Evolutionary conservation across 2,113 vertebrate species (phyloP), one percentile per base, ranked within the genome.

Genomic region (Dipodomys spectabilis): DNA sequence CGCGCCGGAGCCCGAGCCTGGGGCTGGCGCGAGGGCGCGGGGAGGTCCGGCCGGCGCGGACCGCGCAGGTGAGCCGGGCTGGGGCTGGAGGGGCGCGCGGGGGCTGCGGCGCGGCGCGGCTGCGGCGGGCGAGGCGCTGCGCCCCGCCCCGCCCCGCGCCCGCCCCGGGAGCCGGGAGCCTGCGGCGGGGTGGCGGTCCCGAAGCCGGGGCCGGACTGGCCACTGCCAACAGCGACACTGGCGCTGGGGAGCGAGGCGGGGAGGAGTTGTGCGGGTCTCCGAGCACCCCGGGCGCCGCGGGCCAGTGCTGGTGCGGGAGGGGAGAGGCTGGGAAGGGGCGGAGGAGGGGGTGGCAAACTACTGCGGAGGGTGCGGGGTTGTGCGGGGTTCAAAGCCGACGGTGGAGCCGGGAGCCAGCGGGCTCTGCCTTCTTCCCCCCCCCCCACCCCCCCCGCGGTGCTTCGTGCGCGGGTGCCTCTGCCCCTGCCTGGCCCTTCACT

Each of bases 11-110:
- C 68, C 90, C 12, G 45, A 30, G 35, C 53, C 93, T 23, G 6
- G 75, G 85, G 83, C 62, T 81, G 64, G 1, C 25, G 72, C 62
- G 27, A 18, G 20, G 28, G 81, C 30, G 69, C 90, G 0, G 15
- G 49, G 53, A 72, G 87, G 74, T 67, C 82, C 2, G 62, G 87
- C 11, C 39, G 9, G 74, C 32, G 23, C 78, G 27, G 64, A 80
- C 30, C 8, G 86, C 28, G 57, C 91, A 88, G 95, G 96, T 96
- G 94, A 96, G 96, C 57, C 0, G 44, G 69, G 49, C 28, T 0
- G 32, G 32, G 68, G 69, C 53, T 45, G 13, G 53, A 7, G 57
- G 57, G 23, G 6, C 5, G 89, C 16, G 5, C 10, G 23, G 8
- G 64, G 77, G 45, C 27, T 44, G 81, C 15, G 2, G 75, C 65